These are phyloP conservation scores for Ostrea edulis DNA, from an alignment of 1,140 invertebrate species.

Conservation along the genomic window DNA sequence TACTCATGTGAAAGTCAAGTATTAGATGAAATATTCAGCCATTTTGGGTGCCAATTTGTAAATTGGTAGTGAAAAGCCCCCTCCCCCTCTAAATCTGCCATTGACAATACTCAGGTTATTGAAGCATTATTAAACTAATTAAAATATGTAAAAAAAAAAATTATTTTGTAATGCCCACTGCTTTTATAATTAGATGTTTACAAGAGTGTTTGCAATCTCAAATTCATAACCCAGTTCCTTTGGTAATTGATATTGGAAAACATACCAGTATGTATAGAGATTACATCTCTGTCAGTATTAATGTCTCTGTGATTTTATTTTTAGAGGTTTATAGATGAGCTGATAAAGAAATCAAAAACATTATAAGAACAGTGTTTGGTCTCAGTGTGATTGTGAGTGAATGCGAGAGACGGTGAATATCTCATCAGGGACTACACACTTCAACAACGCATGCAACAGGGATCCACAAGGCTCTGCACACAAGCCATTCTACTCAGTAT, in stretches of 20 bases:
- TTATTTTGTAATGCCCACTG: too few relatives aligned
- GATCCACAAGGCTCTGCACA: not conserved
- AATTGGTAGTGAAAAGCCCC: too few relatives aligned
- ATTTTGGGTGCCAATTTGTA: too few relatives aligned
- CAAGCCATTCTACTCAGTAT: not conserved
- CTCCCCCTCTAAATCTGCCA: too few relatives aligned
- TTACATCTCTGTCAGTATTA: not conserved
- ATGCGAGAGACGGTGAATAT: constrained; percentile 7
- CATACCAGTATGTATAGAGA: not conserved
- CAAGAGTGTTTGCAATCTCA: not conserved
- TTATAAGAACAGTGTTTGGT: constrained; percentile 30
- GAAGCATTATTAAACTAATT: too few relatives aligned
- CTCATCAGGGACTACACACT: constrained; percentile 13
- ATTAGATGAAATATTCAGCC: too few relatives aligned
- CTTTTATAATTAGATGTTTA: not conserved
- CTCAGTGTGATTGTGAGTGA: constrained; percentile 27
- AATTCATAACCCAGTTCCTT: not conserved
- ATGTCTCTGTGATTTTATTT: constrained; percentile 21
- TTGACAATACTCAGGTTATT: too few relatives aligned
- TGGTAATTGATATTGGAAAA: not conserved
- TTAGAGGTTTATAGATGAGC: constrained; percentile 41
- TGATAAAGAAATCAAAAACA: constrained; percentile 29
- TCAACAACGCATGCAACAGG: not conserved
- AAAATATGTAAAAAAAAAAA: too few relatives aligned
- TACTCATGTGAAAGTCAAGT: too few relatives aligned